Percentiles rank a stretch among this genome's conserved stretches.
Evolutionary conservation across 2,113 vertebrate genomes (phyloP).

Genomic region (Sorex fumeus): DNA sequence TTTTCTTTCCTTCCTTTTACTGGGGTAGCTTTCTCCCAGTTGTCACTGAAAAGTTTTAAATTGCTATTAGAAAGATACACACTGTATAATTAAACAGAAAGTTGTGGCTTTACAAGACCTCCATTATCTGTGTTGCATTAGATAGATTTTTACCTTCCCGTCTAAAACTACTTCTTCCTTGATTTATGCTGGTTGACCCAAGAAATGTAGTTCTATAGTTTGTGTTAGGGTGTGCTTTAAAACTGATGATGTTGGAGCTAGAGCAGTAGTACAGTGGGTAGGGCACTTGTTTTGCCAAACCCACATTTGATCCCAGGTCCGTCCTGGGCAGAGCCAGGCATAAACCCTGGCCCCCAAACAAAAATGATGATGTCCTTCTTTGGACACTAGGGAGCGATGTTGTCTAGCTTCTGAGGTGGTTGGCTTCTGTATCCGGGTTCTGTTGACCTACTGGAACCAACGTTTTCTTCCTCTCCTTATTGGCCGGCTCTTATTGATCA

Average conservation of each 20-base stretch:
- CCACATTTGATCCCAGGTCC: too few relatives aligned
- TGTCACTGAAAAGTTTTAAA: constrained; percentile 41
- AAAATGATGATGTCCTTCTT: constrained; percentile 5
- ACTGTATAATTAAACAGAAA: constrained; percentile 24
- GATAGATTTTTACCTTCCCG: background rate
- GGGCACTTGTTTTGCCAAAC: too few relatives aligned
- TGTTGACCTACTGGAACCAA: background rate
- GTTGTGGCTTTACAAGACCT: background rate
- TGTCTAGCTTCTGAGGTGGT: constrained; percentile 34
- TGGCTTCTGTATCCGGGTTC: background rate
- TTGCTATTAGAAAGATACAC: constrained; percentile 26
- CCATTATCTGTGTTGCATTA: background rate
- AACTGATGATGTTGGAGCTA: background rate
- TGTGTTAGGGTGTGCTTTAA: constrained; percentile 41
- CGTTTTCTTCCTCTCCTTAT: background rate
- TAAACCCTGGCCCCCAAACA: too few relatives aligned
- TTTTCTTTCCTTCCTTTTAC: constrained; percentile 45
- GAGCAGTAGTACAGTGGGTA: too few relatives aligned
- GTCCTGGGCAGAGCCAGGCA: too few relatives aligned
- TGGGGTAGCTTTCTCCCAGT: background rate
- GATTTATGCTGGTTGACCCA: background rate
- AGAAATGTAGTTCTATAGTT: constrained; percentile 5
- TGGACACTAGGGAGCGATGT: constrained; percentile 76
- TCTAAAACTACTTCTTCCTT: constrained; percentile 56
- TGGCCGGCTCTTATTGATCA: background rate